Evolutionary conservation across 2,888 invertebrate genomes (phyloP), one percentile per base, ranked within the genome.

Genomic region (Lypha dubia): DNA sequence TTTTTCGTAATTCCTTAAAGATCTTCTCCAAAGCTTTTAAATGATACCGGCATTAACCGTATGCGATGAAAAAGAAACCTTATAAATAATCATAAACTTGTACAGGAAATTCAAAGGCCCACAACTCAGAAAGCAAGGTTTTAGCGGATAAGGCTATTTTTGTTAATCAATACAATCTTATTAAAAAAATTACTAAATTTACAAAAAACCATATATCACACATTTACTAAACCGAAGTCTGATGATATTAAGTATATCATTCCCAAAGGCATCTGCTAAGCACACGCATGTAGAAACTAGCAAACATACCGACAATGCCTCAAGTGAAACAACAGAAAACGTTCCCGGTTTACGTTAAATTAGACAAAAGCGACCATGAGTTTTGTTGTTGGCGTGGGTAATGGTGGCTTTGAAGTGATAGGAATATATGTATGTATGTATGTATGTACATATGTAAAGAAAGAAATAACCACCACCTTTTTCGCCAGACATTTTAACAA

Each of bases 331-430:
- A 83, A 77, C 49, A 44, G 38, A 58, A 56, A 70, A 63, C 49
- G 70, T 63, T 79, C 83, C 83, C 83, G 79, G 79, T 75, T 58
- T 63, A 79, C 75, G 74, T 79, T 79, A 51, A 62, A 75, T 56
- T 74, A 79, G 75, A 76, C 75, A 79, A 79, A 67, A 83, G 73
- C 60, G 56, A 74, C 68, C 53, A 73, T 70, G 53, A 74, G 68
- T 60, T 70, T 62, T 74, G 62, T 63, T 83, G 74, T 74, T 83
- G 83, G 83, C 79, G 83, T 83, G 83, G 83, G 68, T 13, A 68
- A 74, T 74, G 70, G 67, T 79, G 77, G 65, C n/a, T 67, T 77
- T 60, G 13, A 44, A 65, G 5, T 35, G 41, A 67, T 74, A 67
- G 38, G 38, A 28, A 22, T 24, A 56, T 20, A 63, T 41, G 60